Evolutionary conservation across 1,140 invertebrate species (phyloP).

Genomic region (Leptopilina boulardi): DNA sequence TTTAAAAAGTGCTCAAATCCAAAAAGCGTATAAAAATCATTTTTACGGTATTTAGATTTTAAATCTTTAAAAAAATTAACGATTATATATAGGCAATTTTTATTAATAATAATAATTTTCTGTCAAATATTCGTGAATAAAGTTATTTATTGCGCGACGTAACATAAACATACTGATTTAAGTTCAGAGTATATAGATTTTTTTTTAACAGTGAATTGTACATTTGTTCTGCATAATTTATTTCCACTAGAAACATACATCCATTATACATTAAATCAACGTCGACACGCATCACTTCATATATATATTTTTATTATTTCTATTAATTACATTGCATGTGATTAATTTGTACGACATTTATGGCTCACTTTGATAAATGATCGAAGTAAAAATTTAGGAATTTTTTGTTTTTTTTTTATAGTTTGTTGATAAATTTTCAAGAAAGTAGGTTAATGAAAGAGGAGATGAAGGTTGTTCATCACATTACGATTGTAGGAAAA

Average conservation of each 20-base stretch:
- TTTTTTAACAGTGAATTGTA: slow-evolving; percentile 24
- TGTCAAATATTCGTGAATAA: slow-evolving; percentile 15
- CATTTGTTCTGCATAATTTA: neutral
- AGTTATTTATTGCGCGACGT: slow-evolving; percentile 19
- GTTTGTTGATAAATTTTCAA: neutral
- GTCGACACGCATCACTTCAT: slow-evolving; percentile 32
- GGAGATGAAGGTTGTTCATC: too few species aligned
- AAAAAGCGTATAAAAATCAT: too few species aligned
- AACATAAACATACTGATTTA: slow-evolving; percentile 16
- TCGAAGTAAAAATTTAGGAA: neutral
- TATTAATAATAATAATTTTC: neutral
- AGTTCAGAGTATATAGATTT: slow-evolving; percentile 7
- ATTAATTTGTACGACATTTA: slow-evolving; percentile 37
- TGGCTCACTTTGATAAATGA: neutral
- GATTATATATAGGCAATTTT: neutral
- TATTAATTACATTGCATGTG: slow-evolving; percentile 46
- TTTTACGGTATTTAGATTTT: too few species aligned
- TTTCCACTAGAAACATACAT: slow-evolving; percentile 46
- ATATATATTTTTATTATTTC: neutral
- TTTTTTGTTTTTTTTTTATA: neutral
- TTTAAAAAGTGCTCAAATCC: too few species aligned
- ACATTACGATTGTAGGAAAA: too few species aligned
- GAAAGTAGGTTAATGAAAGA: neutral
- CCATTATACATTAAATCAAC: slow-evolving; percentile 58
- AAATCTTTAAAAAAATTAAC: too few species aligned